phyloP scores from a whole-genome alignment of 2,888 invertebrate genomes.

The Frankliniella intonsa region DNA sequence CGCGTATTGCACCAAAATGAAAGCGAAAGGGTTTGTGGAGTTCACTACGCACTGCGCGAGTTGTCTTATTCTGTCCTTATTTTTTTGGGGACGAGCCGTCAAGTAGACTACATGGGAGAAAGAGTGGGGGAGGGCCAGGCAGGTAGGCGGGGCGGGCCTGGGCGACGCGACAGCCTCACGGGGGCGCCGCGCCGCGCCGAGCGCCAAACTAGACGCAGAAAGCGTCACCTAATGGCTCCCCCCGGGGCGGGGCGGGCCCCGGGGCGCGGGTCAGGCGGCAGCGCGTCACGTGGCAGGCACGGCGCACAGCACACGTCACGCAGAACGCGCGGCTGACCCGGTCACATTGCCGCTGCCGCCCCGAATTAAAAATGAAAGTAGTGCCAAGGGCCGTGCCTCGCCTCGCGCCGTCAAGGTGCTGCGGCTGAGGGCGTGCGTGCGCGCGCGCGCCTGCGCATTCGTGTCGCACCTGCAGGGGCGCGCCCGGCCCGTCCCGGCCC shows the following conservation, averaged over 20 bases:
- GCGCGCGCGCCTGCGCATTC: too few relatives aligned
- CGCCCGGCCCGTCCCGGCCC: too few relatives aligned
- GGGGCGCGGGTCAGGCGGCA: too few relatives aligned
- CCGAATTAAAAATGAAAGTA: conserved; percentile 19
- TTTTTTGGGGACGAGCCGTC: too few relatives aligned
- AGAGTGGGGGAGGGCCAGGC: not conserved
- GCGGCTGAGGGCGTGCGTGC: too few relatives aligned
- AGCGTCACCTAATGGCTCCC: not conserved
- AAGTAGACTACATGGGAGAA: not conserved
- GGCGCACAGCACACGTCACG: not conserved
- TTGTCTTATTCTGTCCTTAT: too few relatives aligned
- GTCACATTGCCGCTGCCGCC: not conserved
- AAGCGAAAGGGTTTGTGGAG: too few relatives aligned
- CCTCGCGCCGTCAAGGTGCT: not conserved
- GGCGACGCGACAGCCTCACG: too few relatives aligned
- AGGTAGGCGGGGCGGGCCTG: not conserved
- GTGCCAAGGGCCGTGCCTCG: not conserved
- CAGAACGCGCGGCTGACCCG: not conserved
- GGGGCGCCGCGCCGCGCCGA: too few relatives aligned
- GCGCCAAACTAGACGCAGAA: not conserved
- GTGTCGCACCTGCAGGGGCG: too few relatives aligned
- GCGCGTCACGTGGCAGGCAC: not conserved
- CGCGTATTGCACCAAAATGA: too few relatives aligned
- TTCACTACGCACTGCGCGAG: too few relatives aligned
- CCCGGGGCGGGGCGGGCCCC: not conserved